Percentiles rank a stretch among this genome's conserved stretches.
phyloP scores from a whole-genome alignment of 2,888 invertebrate species.

The Eupithecia pulchellata region DNA sequence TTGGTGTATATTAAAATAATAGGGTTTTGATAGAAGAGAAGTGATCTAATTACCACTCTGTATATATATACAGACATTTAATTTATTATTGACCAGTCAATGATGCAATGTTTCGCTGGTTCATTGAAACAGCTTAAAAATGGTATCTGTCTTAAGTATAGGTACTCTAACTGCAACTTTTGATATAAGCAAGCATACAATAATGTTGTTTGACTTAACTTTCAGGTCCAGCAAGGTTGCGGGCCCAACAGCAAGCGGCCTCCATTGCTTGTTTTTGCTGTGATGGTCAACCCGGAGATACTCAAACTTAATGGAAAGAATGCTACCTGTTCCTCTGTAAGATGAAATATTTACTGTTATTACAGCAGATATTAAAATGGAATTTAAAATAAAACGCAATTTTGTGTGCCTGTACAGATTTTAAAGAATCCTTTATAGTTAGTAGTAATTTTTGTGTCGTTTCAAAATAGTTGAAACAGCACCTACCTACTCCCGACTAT shows the following conservation, averaged over 20 bases:
- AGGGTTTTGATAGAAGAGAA: background rate
- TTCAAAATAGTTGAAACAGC: no score
- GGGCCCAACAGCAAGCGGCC: conserved; percentile 84
- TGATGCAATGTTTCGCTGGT: background rate
- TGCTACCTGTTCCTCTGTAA: conserved; percentile 86
- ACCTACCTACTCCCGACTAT: no score
- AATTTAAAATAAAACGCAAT: no score
- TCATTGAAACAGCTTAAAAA: background rate
- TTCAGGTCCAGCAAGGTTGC: conserved; percentile 86
- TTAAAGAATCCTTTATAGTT: no score
- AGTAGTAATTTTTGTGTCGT: no score
- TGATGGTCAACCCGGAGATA: conserved; percentile 90
- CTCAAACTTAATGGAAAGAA: conserved; percentile 89
- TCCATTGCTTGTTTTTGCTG: conserved; percentile 88
- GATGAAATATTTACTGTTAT: background rate
- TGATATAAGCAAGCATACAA: background rate
- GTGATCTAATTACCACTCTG: background rate
- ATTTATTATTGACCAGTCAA: background rate
- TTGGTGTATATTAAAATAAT: no score
- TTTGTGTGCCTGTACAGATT: no score
- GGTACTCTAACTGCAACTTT: background rate
- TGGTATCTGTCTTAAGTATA: background rate
- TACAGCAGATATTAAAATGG: no score
- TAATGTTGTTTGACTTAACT: conserved; percentile 9
- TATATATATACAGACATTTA: background rate